Base-by-base conservation (phyloP, 1,140 invertebrate genomes). In the Riptortus pedestris region DNA sequence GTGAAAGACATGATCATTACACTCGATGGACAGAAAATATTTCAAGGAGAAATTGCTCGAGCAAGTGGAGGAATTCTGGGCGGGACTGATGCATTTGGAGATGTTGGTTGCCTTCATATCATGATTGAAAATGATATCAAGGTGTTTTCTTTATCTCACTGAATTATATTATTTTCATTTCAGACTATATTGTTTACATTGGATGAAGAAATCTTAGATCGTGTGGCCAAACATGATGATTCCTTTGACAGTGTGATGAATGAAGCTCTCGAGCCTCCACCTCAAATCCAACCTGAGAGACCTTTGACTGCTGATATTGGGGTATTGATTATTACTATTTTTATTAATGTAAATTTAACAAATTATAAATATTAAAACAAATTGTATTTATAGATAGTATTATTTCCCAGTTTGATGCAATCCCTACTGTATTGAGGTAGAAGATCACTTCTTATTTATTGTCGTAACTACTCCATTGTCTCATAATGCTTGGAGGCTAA, bases 121-220 rank as follows among this genome's bases (percentile, higher is more conserved):
- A 33, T 59, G 5, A 33, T 16, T n/a, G n/a, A n/a, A 7, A 22
- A 18, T 5, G 5, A 1, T 4, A 18, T 29, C 16, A 59, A n/a
- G 2, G 22, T 16, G 16, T 33, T 18, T 29, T 11, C 14, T 14
- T 59, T 18, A 11, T 22, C 1, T 26, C 14, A 59, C 2, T 1
- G 0, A 58, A 24, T 63, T 63, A 20, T 57, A 27, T 28, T 20
- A 38, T 12, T 16, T 61, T 67, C 18, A 64, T 78, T 82, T 47
- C 74, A 91, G 88, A 90, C 87, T 18, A 89, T 91, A 68, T 74
- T 91, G 60, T 91, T 90, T 73, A 90, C 88, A 26, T 87, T 82
- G 61, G 81, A 88, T 70, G 82, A 88, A 60, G 71, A 73, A 22
- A 88, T 90, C 62, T 74, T 91, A 26, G 86, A 90, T 73, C 72